Conservation (phyloP, 2,888 invertebrate genomes). For the Smittia sp. region DNA sequence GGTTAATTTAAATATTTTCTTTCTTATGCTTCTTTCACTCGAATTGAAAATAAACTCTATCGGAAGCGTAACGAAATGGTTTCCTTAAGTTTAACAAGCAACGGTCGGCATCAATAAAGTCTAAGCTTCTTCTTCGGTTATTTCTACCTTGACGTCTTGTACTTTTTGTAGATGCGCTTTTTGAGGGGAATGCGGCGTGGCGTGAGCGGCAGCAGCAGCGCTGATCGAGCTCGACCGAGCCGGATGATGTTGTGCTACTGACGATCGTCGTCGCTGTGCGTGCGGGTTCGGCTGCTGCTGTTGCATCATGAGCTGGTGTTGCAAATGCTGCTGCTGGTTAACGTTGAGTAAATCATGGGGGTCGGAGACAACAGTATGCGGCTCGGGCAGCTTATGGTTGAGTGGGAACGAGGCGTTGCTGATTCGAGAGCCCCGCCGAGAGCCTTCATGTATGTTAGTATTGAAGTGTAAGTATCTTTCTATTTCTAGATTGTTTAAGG, state of each 20-base stretch:
- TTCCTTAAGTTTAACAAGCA: no score
- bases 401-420: conserved; percentile 69
- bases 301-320: conserved; percentile 19
- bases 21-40: no score
- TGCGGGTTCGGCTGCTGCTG: conserved; percentile 44
- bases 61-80: no score
- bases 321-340: conserved; percentile 34
- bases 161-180: no score
- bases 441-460: conserved; percentile 48
- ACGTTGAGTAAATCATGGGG: conserved; percentile 23
- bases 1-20: no score
- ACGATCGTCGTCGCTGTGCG: conserved; percentile 44
- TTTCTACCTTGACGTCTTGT: conserved; percentile 8
- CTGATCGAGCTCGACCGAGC: no score
- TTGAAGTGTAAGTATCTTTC: conserved; percentile 41
- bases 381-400: neutral
- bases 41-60: no score
- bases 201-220: no score
- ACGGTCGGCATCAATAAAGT: no score
- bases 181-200: no score
- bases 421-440: conserved; percentile 70
- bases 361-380: conserved; percentile 20
- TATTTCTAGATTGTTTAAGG: conserved; percentile 35
- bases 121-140: neutral
- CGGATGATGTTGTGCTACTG: neutral